Evolutionary conservation across 2,113 vertebrate genomes (phyloP), one percentile per base, ranked within the genome.

Genomic region (Pleuronectes platessa): DNA sequence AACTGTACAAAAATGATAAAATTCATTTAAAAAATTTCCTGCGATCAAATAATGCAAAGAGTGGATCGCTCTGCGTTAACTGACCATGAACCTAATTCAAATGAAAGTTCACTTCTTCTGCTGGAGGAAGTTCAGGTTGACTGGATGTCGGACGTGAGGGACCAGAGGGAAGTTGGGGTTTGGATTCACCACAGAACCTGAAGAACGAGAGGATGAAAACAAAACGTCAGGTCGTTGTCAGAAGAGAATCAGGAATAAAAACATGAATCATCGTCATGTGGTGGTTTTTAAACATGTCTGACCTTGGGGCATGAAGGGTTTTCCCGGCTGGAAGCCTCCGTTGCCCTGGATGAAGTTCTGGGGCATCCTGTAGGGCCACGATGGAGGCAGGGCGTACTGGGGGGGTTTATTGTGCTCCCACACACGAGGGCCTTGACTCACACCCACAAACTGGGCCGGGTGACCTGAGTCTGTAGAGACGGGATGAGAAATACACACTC

Each of bases 1-100:
- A 98, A 97, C 96, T 98, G 95, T 99, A 99, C 98, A 99, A 98
- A 98, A 97, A 97, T 96, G 94, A 96, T 97, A 98, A 96, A 98
- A 94, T 94, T 95, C 96, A 74, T 92, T 93, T 93, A 67, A 91
- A 94, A 54, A 98, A 97, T 96, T 94, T 31, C 84, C 73, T 62
- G 56, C 79, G 90, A 91, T 88, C 87, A 87, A 91, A 92, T 87
- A 87, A 90, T 88, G 87, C 63, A 84, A 86, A 91, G 78, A 89
- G 67, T 63, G 78, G 74, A 77, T 81, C 35, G 73, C 61, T 80
- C 76, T 58, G 69, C 61, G 78, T 76, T 81, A 84, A 89, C 89
- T 85, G 92, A 92, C 77, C 84, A 70, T 78, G 61, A 77, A 79
- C 12, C 85, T 47, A 86, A 85, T 74, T 85, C 77, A 78, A 66